Evolutionary conservation across 2,797 vertebrate genomes (phyloP).

Genomic region (Enoplosus armatus): DNA sequence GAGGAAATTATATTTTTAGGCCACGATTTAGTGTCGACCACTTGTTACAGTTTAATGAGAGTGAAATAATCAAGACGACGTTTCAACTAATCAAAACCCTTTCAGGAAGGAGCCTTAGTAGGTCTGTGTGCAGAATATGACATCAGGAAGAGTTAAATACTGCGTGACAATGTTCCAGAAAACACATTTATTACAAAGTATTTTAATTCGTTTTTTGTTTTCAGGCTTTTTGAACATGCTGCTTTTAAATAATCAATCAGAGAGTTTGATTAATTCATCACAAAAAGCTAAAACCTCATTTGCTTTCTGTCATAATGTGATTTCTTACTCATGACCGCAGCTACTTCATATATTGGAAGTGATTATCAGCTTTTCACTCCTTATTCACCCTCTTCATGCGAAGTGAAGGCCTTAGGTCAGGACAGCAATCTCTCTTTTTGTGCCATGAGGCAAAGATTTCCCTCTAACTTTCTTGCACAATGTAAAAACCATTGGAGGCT

Average conservation of each 20-base stretch:
- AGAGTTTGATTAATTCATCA: not conserved
- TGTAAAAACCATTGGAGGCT: not conserved
- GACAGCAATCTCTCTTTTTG: not conserved
- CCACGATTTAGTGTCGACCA: constrained; percentile 26
- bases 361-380: not conserved
- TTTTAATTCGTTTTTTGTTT: not conserved
- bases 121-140: not conserved
- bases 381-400: not conserved
- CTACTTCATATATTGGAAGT: not conserved
- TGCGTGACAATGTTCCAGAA: not conserved
- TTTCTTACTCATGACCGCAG: not conserved
- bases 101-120: not conserved
- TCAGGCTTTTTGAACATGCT: not conserved
- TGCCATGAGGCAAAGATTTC: not conserved
- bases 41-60: constrained; percentile 36
- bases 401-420: too few species aligned
- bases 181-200: not conserved
- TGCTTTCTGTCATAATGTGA: not conserved
- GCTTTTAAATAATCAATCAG: not conserved
- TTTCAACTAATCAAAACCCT: constrained; percentile 11
- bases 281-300: not conserved
- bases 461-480: not conserved
- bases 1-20: constrained; percentile 69
- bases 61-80: constrained; percentile 14
- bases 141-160: not conserved